These are phyloP conservation scores for Halictus ligatus DNA, from an alignment of 2,888 invertebrate genomes.

Conservation along the genomic window DNA sequence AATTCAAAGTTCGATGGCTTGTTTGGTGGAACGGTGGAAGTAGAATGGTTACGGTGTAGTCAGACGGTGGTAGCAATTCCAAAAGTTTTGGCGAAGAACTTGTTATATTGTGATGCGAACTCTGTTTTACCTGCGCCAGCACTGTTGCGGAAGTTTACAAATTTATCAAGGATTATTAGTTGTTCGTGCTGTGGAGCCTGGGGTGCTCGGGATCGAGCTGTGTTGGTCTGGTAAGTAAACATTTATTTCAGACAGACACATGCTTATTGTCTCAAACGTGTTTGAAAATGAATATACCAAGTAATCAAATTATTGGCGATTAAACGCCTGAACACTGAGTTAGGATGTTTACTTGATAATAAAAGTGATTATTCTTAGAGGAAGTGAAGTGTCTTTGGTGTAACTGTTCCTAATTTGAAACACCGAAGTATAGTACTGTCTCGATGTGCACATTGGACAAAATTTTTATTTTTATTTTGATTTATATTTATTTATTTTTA, in stretches of 20 bases:
- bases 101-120: background rate
- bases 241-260: background rate
- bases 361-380: too few relatives aligned
- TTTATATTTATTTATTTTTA: too few relatives aligned
- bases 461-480: background rate
- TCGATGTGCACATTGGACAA: too few relatives aligned
- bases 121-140: background rate
- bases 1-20: background rate
- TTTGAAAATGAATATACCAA: too few relatives aligned
- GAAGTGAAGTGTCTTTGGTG: too few relatives aligned
- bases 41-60: background rate
- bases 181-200: too few relatives aligned
- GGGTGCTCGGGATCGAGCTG: background rate
- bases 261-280: too few relatives aligned
- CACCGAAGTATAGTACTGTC: too few relatives aligned
- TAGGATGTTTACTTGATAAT: too few relatives aligned
- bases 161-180: background rate
- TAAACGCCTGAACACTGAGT: too few relatives aligned
- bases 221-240: background rate
- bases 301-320: too few relatives aligned
- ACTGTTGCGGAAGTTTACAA: background rate
- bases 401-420: too few relatives aligned
- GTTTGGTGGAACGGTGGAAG: background rate
- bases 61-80: background rate
- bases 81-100: background rate